Conservation (phyloP, 1,140 invertebrate genomes). For the Drosophila azteca region DNA sequence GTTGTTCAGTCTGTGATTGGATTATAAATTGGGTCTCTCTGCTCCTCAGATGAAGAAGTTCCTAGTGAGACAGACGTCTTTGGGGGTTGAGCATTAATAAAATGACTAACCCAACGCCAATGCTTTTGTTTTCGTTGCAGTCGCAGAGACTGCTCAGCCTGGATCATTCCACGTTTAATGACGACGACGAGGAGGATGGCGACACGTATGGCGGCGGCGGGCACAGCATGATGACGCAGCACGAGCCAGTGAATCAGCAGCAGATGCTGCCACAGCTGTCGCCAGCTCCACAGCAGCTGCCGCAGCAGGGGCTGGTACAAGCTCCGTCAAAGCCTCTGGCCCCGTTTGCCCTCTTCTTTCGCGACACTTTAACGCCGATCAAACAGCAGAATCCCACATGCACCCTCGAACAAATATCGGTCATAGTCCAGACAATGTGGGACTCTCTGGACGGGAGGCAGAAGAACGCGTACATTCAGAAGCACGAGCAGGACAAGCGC, state of each 20-base stretch:
- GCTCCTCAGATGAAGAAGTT: constrained; percentile 71
- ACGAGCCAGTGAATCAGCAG: constrained; percentile 26
- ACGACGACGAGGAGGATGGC: constrained; percentile 49
- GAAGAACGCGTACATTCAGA: constrained; percentile 98
- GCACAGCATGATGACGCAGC: constrained; percentile 8
- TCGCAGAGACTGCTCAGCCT: constrained; percentile 70
- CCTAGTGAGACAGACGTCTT: constrained; percentile 57
- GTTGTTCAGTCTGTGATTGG: constrained; percentile 62
- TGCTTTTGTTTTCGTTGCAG: constrained; percentile 44
- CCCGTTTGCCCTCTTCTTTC: constrained; percentile 98
- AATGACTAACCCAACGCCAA: constrained; percentile 8
- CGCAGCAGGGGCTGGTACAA: constrained; percentile 7
- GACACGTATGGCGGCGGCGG: constrained; percentile 30
- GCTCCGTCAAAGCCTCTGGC: constrained; percentile 98
- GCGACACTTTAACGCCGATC: constrained; percentile 98
- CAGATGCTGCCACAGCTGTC: constrained; percentile 11
- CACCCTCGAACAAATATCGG: constrained; percentile 98
- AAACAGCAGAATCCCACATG: constrained; percentile 98
- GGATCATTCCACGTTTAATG: constrained; percentile 66
- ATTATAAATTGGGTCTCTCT: constrained; percentile 43
- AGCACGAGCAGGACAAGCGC: constrained; percentile 97
- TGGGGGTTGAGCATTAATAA: not conserved
- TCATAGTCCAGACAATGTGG: constrained; percentile 99
- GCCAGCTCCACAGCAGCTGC: constrained; percentile 16
- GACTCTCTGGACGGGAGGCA: constrained; percentile 96